Conservation (phyloP, 2,113 vertebrate genomes). For the Lepisosteus oculatus region DNA sequence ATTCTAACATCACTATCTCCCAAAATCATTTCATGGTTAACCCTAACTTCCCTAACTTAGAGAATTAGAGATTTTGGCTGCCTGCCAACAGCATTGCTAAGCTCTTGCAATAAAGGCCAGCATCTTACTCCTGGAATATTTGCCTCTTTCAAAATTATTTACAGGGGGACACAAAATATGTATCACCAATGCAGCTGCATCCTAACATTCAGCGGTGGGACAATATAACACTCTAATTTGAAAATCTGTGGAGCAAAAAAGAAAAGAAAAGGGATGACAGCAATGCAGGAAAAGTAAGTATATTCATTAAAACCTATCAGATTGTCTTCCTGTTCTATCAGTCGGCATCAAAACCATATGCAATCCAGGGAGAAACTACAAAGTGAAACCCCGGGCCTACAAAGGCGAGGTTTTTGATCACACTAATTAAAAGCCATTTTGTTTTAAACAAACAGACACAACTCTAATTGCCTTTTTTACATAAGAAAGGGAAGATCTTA, state of each 20-base stretch:
- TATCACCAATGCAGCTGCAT: neutral
- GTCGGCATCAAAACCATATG: slow-evolving; percentile 84
- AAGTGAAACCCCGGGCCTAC: slow-evolving; percentile 84
- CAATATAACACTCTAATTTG: slow-evolving; percentile 4
- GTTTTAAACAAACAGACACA: slow-evolving; percentile 99
- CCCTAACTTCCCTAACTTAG: no score
- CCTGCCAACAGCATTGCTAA: slow-evolving; percentile 37
- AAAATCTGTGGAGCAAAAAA: slow-evolving; percentile 40
- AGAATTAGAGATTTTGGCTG: neutral
- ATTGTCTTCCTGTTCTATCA: slow-evolving; percentile 88
- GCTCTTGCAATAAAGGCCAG: slow-evolving; percentile 49
- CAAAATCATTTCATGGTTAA: no score
- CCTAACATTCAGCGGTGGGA: neutral
- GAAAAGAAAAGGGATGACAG: slow-evolving; percentile 66
- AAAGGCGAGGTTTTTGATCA: slow-evolving; percentile 94
- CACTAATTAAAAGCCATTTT: slow-evolving; percentile 99
- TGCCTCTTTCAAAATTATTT: no score
- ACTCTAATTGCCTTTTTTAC: slow-evolving; percentile 99
- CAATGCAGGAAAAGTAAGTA: slow-evolving; percentile 75
- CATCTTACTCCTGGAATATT: neutral
- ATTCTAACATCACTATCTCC: no score
- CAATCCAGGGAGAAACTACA: slow-evolving; percentile 86
- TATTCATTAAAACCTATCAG: slow-evolving; percentile 86
- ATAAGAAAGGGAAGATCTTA: slow-evolving; percentile 99
- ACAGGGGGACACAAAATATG: neutral